Evolutionary conservation across 2,888 invertebrate species (phyloP), one percentile per base, ranked within the genome.

Genomic region (Lasioglossum pauxillum): DNA sequence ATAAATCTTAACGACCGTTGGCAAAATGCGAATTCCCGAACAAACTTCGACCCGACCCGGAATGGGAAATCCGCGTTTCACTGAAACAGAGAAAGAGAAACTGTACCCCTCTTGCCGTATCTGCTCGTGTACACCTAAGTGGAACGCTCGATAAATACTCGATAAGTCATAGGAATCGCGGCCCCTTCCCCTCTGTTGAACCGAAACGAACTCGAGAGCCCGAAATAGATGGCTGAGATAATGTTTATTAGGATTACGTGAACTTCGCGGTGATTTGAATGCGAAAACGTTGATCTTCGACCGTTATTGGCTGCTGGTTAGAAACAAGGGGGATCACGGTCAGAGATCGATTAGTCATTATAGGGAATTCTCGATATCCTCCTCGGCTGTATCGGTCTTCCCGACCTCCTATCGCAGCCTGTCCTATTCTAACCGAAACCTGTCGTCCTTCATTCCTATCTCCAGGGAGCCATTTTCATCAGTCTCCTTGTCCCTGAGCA

Each of bases 381-480:
- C 67, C 71, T 41, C 31, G n/a, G 19, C 44, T 77, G 75, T 57
- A 19, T 71, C 69, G 71, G 60, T 19, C n/a, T 73, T 64, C 31
- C 27, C 46, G 41, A 78, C 81, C 53, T 31, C 41, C n/a, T 38
- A 71, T 16, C 67, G 31, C 3, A 14, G 16, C 27, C 31, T n/a
- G 23, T 78, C 82, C 64, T 72, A 16, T 38, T 53, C 38, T 35
- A 8, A 5, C 67, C 67, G 35, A 57, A 49, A 14, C 72, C 82
- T 60, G 71, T 75, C 82, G 82, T 84, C 75, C 85, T 83, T 88
- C 90, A 83, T 80, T 85, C 85, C 81, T 84, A 84, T 88, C 91
- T 81, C 90, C 67, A 23, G 89, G 80, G 91, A 85, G 84, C 88
- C 80, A 86, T 90, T 87, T 88, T 88, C 91, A 90, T 90, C 90